These are phyloP conservation scores for Mormyrus proboscirostris DNA, from an alignment of 2,797 vertebrate genomes.

Conservation along the genomic window DNA sequence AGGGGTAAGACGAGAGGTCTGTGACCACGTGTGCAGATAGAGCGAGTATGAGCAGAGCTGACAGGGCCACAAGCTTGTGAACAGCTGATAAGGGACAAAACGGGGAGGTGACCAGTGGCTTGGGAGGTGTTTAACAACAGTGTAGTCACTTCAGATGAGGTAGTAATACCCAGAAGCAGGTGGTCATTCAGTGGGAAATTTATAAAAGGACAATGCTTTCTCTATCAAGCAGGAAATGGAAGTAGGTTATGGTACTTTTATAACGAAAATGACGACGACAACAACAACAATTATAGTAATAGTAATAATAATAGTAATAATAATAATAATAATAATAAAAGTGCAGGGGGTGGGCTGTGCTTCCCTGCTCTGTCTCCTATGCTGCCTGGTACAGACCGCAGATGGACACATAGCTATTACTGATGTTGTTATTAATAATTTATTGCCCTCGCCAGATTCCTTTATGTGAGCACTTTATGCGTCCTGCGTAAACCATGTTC, in stretches of 20 bases:
- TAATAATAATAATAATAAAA: background rate
- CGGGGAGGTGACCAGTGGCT: background rate
- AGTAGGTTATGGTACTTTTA: background rate
- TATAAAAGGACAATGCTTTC: background rate
- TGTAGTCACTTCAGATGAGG: background rate
- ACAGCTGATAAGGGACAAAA: slow-evolving; percentile 15
- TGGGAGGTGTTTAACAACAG: background rate
- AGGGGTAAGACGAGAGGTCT: background rate
- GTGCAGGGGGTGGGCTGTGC: background rate
- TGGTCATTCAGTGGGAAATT: background rate
- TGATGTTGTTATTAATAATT: slow-evolving; percentile 1
- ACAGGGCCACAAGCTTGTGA: background rate
- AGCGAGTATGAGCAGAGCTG: background rate
- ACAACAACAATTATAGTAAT: background rate
- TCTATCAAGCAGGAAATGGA: background rate
- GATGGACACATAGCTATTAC: background rate
- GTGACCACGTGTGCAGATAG: background rate
- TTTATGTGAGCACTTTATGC: slow-evolving; percentile 12
- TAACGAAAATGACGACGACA: background rate
- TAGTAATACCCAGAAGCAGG: background rate
- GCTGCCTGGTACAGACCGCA: background rate
- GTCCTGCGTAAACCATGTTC: background rate
- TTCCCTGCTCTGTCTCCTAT: background rate
- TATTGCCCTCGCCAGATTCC: slow-evolving; percentile 11
- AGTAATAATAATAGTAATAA: background rate